Conservation (phyloP, 2,888 invertebrate species). For the Julus scandinavius region DNA sequence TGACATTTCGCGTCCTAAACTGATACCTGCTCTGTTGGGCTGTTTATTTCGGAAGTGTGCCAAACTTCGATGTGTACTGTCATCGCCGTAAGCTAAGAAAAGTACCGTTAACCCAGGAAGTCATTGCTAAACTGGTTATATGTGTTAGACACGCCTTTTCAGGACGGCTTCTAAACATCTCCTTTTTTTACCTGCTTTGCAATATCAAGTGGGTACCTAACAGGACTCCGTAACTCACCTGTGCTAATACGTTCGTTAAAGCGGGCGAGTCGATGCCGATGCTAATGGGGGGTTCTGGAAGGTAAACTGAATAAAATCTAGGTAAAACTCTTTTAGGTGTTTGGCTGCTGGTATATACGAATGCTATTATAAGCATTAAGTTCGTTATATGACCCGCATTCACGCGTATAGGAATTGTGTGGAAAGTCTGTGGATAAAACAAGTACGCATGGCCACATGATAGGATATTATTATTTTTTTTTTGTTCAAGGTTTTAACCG, state of each 20-base stretch:
- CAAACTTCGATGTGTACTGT: slow-evolving; percentile 24
- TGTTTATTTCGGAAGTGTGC: slow-evolving; percentile 5
- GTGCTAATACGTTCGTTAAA: slow-evolving; percentile 35
- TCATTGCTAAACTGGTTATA: background rate
- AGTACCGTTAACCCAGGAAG: slow-evolving; percentile 39
- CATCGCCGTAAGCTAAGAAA: slow-evolving; percentile 12
- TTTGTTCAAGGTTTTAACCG: slow-evolving; percentile 17
- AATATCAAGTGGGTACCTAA: background rate
- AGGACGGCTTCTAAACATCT: background rate
- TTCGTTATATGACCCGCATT: slow-evolving; percentile 35
- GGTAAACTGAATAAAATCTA: background rate
- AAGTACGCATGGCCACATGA: background rate
- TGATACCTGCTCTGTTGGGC: background rate
- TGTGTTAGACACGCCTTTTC: background rate
- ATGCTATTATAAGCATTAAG: background rate
- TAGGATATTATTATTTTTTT: background rate
- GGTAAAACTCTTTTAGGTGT: slow-evolving; percentile 10
- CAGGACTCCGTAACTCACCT: slow-evolving; percentile 8
- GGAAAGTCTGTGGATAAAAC: background rate
- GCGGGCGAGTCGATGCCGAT: background rate
- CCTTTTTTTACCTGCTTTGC: background rate
- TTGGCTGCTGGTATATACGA: background rate
- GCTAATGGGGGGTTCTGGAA: background rate
- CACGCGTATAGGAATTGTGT: background rate
- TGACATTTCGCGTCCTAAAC: background rate